Evolutionary conservation across 2,797 vertebrate genomes (phyloP).

Genomic region (Chiloscyllium punctatum): DNA sequence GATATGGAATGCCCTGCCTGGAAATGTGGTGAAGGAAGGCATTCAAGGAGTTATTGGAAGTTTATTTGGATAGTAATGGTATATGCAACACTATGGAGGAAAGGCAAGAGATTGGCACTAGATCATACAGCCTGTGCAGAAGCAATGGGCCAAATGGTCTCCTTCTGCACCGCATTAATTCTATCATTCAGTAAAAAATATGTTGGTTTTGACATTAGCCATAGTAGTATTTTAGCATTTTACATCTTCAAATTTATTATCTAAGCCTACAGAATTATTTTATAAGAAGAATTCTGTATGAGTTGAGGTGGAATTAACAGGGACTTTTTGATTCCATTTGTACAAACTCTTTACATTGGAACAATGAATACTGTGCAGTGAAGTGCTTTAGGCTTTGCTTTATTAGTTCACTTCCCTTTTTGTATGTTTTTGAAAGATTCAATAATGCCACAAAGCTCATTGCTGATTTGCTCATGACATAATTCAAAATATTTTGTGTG

Average conservation of each 20-base stretch:
- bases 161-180: too few relatives aligned
- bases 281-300: background rate
- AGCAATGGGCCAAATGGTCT: too few relatives aligned
- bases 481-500: background rate
- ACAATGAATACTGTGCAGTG: background rate
- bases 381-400: constrained; percentile 1
- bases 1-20: too few relatives aligned
- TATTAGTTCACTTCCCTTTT: background rate
- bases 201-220: background rate
- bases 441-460: background rate
- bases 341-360: background rate
- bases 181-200: too few relatives aligned
- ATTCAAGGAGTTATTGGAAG: too few relatives aligned
- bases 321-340: background rate
- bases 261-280: background rate
- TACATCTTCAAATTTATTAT: background rate
- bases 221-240: background rate
- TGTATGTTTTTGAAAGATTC: background rate
- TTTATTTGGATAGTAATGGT: too few relatives aligned
- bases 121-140: too few relatives aligned
- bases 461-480: background rate
- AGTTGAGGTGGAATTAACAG: background rate
- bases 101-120: too few relatives aligned
- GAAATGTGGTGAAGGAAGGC: too few relatives aligned
- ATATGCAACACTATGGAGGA: too few relatives aligned